These are phyloP conservation scores for Zaprionus obscuricornis DNA, from an alignment of 2,888 invertebrate species.

Conservation along the genomic window DNA sequence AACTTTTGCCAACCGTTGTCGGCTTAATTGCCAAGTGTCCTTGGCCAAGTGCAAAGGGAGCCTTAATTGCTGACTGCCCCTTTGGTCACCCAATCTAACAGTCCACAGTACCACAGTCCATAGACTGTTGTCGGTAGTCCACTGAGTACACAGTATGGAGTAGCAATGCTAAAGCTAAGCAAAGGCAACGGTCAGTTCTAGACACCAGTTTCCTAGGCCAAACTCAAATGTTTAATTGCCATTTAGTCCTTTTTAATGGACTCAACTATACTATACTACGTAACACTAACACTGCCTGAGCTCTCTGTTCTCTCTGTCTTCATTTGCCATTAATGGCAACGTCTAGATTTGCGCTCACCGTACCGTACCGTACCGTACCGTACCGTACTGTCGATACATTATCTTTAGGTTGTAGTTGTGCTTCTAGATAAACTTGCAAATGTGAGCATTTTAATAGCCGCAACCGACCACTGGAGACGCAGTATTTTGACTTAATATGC, in stretches of 20 bases:
- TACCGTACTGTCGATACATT: slow-evolving; percentile 65
- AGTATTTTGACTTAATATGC: slow-evolving; percentile 71
- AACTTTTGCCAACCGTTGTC: slow-evolving; percentile 64
- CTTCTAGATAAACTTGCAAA: slow-evolving; percentile 76
- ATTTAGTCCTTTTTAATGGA: slow-evolving; percentile 81
- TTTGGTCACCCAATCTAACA: background rate
- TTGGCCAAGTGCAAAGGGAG: slow-evolving; percentile 70
- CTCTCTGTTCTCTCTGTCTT: slow-evolving; percentile 5
- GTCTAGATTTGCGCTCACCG: slow-evolving; percentile 70
- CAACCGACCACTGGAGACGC: slow-evolving; percentile 37
- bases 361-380: slow-evolving; percentile 46
- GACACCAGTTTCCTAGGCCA: slow-evolving; percentile 38
- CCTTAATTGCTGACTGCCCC: slow-evolving; percentile 63
- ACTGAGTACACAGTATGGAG: no score
- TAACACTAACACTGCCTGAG: slow-evolving; percentile 2
- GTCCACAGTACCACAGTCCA: background rate
- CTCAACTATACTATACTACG: slow-evolving; percentile 48
- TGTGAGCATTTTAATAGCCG: slow-evolving; percentile 75
- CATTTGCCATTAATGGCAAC: slow-evolving; percentile 77
- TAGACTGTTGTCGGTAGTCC: no score
- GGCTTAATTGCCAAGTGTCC: slow-evolving; percentile 77
- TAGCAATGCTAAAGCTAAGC: no score
- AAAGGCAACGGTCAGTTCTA: slow-evolving; percentile 40
- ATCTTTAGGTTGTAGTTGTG: slow-evolving; percentile 36
- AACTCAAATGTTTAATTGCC: slow-evolving; percentile 80